phyloP scores from a whole-genome alignment of 2,888 invertebrate genomes.

The Priocnemis perturbator region DNA sequence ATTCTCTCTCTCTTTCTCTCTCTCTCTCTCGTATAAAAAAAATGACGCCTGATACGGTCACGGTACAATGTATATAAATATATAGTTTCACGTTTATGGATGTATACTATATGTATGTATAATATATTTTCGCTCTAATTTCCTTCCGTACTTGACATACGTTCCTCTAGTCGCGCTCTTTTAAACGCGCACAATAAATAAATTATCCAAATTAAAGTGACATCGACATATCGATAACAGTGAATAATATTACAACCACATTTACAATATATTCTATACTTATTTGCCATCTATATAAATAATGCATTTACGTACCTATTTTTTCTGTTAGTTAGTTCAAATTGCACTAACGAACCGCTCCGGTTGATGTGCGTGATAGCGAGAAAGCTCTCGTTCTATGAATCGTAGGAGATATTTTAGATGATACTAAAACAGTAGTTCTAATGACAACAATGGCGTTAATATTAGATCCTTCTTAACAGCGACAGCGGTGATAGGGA shows the following conservation, averaged over 20 bases:
- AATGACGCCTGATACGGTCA: constrained; percentile 45
- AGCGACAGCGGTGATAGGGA: too few relatives aligned
- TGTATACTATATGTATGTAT: constrained; percentile 18
- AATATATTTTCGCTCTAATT: constrained; percentile 30
- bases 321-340: constrained; percentile 41
- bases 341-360: constrained; percentile 59
- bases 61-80: constrained; percentile 61
- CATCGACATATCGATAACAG: constrained; percentile 62
- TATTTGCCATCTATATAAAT: constrained; percentile 34
- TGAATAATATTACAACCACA: constrained; percentile 65
- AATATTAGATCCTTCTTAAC: too few relatives aligned
- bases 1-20: too few relatives aligned
- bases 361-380: constrained; percentile 40
- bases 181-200: constrained; percentile 65
- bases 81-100: constrained; percentile 53
- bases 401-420: constrained; percentile 34
- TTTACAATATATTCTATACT: constrained; percentile 59
- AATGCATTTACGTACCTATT: constrained; percentile 44
- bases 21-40: constrained; percentile 46
- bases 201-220: constrained; percentile 68
- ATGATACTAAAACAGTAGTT: too few relatives aligned
- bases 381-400: constrained; percentile 37
- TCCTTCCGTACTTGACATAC: constrained; percentile 45
- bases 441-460: too few relatives aligned
- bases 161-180: constrained; percentile 33